Evolutionary conservation across 1,140 invertebrate species (phyloP), one percentile per base, ranked within the genome.

Genomic region (Microplitis demolitor): DNA sequence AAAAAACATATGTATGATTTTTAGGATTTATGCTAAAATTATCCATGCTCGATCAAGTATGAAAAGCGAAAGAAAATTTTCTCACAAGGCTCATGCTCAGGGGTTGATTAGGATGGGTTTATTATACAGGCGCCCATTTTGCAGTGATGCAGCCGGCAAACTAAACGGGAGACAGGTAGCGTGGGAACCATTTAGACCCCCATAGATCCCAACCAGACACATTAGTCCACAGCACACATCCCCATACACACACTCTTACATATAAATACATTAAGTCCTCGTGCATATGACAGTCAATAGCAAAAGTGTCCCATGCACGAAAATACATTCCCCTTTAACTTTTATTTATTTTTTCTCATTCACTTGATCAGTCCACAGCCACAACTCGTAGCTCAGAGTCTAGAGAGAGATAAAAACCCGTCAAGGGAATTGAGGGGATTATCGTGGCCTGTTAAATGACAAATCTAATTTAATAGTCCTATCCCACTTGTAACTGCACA

Each of bases 131-230:
- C 6, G 6, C 39, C 39, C 2, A 45, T 6, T 45, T 45, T 45
- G 6, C 35, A 45, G 35, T 24, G n/a, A 60, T n/a, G 45, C 51
- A 58, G 70, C 11, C 34, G 37, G 35, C 61, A 53, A 71, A 66
- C 39, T 8, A 16, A 31, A 54, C 53, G 24, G 51, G 61, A 37
- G 64, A 67, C 64, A 72, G 63, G 64, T 62, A 72, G 71, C 71
- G 71, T 72, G 71, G 64, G 71, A 72, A 72, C 16, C 39, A 24
- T 67, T 72, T 67, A 67, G 54, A 67, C 63, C 63, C 64, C 71
- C 54, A 54, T 50, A 4, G 45, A 14, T 51, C 62, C 70, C 37
- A 45, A 13, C 51, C 53, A 24, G 24, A 64, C 51, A n/a, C 31
- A 71, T 61, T 72, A 72, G 64, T 67, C 35, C 61, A 54, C 16